phyloP scores from a whole-genome alignment of 2,888 invertebrate genomes.

The Eupelmus urozonus region DNA sequence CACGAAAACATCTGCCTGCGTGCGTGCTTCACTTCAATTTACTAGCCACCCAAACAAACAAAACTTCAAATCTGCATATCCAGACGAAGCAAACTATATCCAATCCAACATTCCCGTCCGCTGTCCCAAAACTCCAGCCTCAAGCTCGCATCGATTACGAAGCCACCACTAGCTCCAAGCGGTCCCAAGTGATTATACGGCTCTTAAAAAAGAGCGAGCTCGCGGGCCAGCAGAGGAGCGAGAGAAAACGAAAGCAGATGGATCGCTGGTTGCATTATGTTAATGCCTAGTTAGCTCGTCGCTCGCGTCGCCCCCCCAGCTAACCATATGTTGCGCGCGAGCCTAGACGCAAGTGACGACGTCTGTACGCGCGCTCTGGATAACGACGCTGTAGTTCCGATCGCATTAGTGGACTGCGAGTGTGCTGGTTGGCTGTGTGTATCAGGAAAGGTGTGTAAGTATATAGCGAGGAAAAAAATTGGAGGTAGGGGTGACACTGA shows the following conservation, averaged over 20 bases:
- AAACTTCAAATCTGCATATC: too few relatives aligned
- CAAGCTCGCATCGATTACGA: background rate
- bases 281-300: slow-evolving; percentile 43
- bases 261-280: slow-evolving; percentile 58
- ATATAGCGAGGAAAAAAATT: too few relatives aligned
- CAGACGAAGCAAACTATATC: too few relatives aligned
- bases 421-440: background rate
- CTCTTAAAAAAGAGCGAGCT: background rate
- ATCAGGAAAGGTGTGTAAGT: too few relatives aligned
- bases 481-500: background rate
- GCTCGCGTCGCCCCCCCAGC: background rate
- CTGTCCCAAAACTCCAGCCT: too few relatives aligned
- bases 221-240: background rate
- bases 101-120: too few relatives aligned
- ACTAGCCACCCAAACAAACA: too few relatives aligned
- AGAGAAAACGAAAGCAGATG: slow-evolving; percentile 41
- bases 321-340: slow-evolving; percentile 55
- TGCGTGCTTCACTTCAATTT: too few relatives aligned
- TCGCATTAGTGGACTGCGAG: slow-evolving; percentile 49
- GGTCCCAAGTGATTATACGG: slow-evolving; percentile 23
- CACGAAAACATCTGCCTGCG: too few relatives aligned
- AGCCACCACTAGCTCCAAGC: too few relatives aligned
- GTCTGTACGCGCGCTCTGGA: background rate
- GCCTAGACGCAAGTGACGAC: background rate
- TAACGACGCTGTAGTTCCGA: slow-evolving; percentile 43